A percentile compares a stretch with the other conserved stretches of the same genome.
Conservation (phyloP, 2,888 invertebrate genomes). For the Aspidapion aeneum region DNA sequence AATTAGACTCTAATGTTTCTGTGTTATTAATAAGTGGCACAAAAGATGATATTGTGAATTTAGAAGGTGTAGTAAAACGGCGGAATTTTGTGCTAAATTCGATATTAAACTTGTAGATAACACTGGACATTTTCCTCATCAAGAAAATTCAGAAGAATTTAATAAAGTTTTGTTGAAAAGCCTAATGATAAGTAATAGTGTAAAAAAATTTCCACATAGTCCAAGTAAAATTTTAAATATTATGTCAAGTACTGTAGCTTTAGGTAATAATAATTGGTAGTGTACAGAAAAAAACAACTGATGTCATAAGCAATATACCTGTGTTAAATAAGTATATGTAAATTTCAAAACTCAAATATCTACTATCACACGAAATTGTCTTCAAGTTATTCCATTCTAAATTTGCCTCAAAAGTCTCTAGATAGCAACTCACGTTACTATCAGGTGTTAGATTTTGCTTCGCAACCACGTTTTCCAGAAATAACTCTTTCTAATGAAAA, state of each 20-base stretch:
- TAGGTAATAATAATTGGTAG: neutral
- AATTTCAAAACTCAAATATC: too few relatives aligned
- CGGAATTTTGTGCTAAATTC: conserved; percentile 61
- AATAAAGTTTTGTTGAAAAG: conserved; percentile 62
- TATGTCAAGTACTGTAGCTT: too few relatives aligned
- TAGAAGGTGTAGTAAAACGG: conserved; percentile 61
- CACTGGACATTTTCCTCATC: conserved; percentile 72
- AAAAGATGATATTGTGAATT: conserved; percentile 56
- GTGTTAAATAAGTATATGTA: too few relatives aligned
- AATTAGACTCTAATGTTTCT: conserved; percentile 42
- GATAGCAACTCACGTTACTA: conserved; percentile 45
- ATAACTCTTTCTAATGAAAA: conserved; percentile 60
- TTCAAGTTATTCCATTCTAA: too few relatives aligned
- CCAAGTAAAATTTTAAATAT: too few relatives aligned
- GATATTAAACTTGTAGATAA: conserved; percentile 61
- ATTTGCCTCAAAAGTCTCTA: conserved; percentile 50
- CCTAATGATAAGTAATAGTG: too few relatives aligned
- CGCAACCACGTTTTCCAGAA: conserved; percentile 64
- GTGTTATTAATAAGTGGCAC: conserved; percentile 52
- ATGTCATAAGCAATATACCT: too few relatives aligned
- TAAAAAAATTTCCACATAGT: too few relatives aligned
- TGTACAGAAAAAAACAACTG: too few relatives aligned
- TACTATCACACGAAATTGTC: too few relatives aligned
- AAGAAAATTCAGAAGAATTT: conserved; percentile 63
- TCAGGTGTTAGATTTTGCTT: conserved; percentile 48